Base-by-base conservation (phyloP, 2,113 vertebrate species). In the Pseudolaguvia tuberculata region DNA sequence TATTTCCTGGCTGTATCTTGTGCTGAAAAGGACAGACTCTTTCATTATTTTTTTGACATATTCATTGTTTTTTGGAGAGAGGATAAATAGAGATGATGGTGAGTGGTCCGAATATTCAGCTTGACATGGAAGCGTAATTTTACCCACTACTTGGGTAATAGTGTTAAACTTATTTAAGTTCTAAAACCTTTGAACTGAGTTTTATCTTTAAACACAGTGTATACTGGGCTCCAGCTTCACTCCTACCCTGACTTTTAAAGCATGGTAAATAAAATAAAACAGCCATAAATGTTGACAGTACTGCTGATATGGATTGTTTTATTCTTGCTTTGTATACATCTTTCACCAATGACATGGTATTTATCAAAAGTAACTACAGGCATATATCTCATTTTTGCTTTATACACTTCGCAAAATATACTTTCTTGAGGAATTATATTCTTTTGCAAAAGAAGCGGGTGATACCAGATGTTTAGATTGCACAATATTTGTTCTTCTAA, bases 1-100 rank as follows among this genome's bases (percentile, higher is more conserved):
- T 21, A 62, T 18, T 51, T 29, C 18, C 11, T 51, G 61, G 13
- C 50, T 72, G 51, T 50, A 56, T 80, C 56, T 77, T 52, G 45
- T 63, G 35, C 23, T 63, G 48, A 57, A 73, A 20, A 52, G 20
- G n/a, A 70, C 15, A 45, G 27, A 63, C 25, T 29, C 55, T 65
- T 80, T 77, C 18, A 73, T 65, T 52, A 73, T 23, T 21, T 27
- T 59, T 53, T 53, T 70, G 50, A 74, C 71, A 53, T 50, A 73
- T 70, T 52, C 59, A 63, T 70, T 29, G 27, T 17, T 55, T 57
- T 63, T 74, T 42, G 59, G 39, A 31, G 10, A 45, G 10, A 50
- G 67, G 29, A 70, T 42, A 20, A 13, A 51, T 48, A 52, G 56
- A 63, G 70, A 62, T 14, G 15, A 10, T 50, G 51, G 45, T 42